Base-by-base conservation (phyloP, 2,888 invertebrate species). In the Azorinus chamasolen region DNA sequence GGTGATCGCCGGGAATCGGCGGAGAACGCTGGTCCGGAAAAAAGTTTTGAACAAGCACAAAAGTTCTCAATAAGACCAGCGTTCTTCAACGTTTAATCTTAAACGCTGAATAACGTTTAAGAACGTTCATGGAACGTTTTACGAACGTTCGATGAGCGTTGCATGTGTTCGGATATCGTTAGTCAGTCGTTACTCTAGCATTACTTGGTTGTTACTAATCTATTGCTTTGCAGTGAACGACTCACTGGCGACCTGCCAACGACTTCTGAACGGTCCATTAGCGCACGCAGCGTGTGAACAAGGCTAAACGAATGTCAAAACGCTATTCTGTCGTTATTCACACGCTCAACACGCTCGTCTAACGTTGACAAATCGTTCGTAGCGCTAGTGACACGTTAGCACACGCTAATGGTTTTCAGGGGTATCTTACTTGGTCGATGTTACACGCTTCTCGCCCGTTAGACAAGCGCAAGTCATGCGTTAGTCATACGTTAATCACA, bases 21-120 rank as follows among this genome's bases (percentile, higher is more conserved):
- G 32, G 48, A 51, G 51, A 51, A 51, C 51, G 25, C 51, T 51
- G 51, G 46, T 41, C 50, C 24, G 37, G 41, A 48, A 39, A 63
- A 63, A 63, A 53, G 63, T 63, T 63, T 63, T 63, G 63, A 63
- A 53, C 63, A 54, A 53, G 63, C 54, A 63, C 54, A 63, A 24
- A 63, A 63, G 50, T 51, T 63, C 53, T 63, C 53, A 53, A 41
- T 39, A 10, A 32, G 32, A 32, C 5, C 32, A 32, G 32, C 32
- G 32, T 32, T 32, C 32, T 32, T 32, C 32, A 32, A 4, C 32
- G 32, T 32, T 32, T 32, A 32, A 32, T 32, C 10, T 6, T 32
- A 32, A 32, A 32, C 32, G 32, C 32, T 4, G 32, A 10, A 32
- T 4, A 32, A 32, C 32, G 48, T 62, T 51, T 50, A 37, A 32